phyloP scores from a whole-genome alignment of 2,113 vertebrate genomes.

The Rhodinocichla rosea region DNA sequence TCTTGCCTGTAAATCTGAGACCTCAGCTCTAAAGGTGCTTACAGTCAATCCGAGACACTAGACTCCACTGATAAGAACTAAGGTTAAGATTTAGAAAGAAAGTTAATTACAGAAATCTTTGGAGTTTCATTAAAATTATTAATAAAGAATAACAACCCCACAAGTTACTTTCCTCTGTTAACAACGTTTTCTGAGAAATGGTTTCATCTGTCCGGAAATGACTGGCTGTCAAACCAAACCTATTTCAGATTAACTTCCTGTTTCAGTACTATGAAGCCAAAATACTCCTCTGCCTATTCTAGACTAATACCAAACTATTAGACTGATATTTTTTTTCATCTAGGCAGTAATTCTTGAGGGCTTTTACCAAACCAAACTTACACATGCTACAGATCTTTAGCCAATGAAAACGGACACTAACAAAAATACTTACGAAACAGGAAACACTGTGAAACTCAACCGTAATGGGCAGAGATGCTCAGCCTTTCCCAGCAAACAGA shows the following conservation, averaged over 20 bases:
- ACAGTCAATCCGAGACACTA: not conserved
- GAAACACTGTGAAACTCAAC: not conserved
- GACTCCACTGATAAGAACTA: not conserved
- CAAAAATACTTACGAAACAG: not conserved
- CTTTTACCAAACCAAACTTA: not conserved
- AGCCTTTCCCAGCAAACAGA: not conserved
- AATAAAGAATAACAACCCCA: not conserved
- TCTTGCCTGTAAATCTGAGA: not conserved
- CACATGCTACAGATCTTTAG: not conserved
- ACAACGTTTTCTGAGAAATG: slow-evolving; percentile 73
- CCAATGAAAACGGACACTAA: not conserved
- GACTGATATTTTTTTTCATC: not conserved
- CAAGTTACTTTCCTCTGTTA: slow-evolving; percentile 17
- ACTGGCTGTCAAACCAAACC: slow-evolving; percentile 62
- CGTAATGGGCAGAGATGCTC: not conserved
- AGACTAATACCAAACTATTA: not conserved
- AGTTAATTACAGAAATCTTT: not conserved
- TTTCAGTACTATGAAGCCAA: slow-evolving; percentile 55
- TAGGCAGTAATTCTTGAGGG: not conserved
- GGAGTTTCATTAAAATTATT: not conserved
- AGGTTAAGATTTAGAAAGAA: not conserved
- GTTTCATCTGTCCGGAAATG: slow-evolving; percentile 74
- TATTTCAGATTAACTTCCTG: slow-evolving; percentile 70
- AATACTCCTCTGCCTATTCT: not conserved
- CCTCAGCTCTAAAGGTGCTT: not conserved